phyloP scores from a whole-genome alignment of 2,797 vertebrate genomes.

The Chloroceryle amazona region DNA sequence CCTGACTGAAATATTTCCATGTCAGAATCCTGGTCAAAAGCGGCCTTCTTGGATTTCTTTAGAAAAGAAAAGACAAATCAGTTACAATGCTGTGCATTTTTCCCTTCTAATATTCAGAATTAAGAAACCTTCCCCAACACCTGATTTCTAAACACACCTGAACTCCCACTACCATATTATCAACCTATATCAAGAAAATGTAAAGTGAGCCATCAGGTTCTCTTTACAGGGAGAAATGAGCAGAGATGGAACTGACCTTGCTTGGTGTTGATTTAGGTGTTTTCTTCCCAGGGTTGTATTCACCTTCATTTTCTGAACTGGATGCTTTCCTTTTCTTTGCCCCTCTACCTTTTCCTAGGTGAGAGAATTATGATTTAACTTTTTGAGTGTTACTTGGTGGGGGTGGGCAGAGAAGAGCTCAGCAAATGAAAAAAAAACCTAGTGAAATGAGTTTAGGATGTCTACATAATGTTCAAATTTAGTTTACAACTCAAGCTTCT shows the following conservation, averaged over 20 bases:
- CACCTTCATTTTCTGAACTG: conserved; percentile 92
- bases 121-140: neutral
- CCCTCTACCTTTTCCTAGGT: conserved; percentile 91
- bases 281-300: conserved; percentile 93
- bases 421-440: neutral
- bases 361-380: neutral
- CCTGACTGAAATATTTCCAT: conserved; percentile 86
- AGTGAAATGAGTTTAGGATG: neutral
- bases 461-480: neutral
- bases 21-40: conserved; percentile 87
- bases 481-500: neutral
- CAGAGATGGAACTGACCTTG: conserved; percentile 81
- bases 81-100: neutral
- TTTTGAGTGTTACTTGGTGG: neutral
- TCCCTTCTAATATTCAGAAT: neutral
- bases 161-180: too few species aligned
- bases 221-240: neutral
- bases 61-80: neutral
- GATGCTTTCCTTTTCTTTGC: conserved; percentile 94
- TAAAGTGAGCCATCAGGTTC: neutral
- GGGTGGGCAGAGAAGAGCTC: neutral
- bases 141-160: neutral
- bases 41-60: conserved; percentile 90
- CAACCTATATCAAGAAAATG: fast-evolving
- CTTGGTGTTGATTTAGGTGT: conserved; percentile 77